These are phyloP conservation scores for Hypselothyrea guttata DNA, from an alignment of 2,888 invertebrate genomes.

Conservation along the genomic window DNA sequence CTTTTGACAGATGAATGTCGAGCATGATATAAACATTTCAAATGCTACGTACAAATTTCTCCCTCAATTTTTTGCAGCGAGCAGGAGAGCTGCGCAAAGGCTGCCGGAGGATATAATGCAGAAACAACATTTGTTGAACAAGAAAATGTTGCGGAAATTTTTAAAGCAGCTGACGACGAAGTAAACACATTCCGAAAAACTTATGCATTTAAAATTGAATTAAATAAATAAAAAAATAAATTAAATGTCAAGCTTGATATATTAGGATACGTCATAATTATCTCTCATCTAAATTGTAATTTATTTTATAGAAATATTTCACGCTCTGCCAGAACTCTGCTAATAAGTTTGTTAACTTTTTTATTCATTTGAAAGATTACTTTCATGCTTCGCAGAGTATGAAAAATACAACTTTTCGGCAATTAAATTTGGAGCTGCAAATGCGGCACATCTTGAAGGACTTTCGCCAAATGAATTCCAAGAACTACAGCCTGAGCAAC, in stretches of 20 bases:
- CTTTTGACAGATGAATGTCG: slow-evolving; percentile 71
- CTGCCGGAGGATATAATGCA: neutral
- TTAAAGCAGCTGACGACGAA: slow-evolving; percentile 7
- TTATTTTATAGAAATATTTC: slow-evolving; percentile 20
- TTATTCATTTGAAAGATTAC: slow-evolving; percentile 7
- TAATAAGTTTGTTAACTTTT: slow-evolving; percentile 26
- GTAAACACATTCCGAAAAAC: slow-evolving; percentile 8
- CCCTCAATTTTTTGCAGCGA: neutral
- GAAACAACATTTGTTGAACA: slow-evolving; percentile 9
- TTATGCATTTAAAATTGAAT: slow-evolving; percentile 24
- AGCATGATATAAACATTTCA: slow-evolving; percentile 63
- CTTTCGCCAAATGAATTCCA: slow-evolving; percentile 2
- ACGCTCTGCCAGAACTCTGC: slow-evolving; percentile 20
- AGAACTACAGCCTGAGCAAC: slow-evolving; percentile 4
- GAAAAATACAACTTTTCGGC: slow-evolving; percentile 13
- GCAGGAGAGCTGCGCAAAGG: neutral
- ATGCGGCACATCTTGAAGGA: neutral
- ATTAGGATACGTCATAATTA: slow-evolving; percentile 6
- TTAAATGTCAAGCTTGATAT: slow-evolving; percentile 21
- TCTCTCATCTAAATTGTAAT: slow-evolving; percentile 2
- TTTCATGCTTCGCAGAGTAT: slow-evolving; percentile 28
- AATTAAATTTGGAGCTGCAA: slow-evolving; percentile 7
- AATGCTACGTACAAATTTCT: slow-evolving; percentile 21
- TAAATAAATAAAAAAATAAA: slow-evolving; percentile 23
- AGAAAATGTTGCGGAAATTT: neutral